Conservation (phyloP, 1,140 invertebrate genomes). For the Oncopodura yosiiana region DNA sequence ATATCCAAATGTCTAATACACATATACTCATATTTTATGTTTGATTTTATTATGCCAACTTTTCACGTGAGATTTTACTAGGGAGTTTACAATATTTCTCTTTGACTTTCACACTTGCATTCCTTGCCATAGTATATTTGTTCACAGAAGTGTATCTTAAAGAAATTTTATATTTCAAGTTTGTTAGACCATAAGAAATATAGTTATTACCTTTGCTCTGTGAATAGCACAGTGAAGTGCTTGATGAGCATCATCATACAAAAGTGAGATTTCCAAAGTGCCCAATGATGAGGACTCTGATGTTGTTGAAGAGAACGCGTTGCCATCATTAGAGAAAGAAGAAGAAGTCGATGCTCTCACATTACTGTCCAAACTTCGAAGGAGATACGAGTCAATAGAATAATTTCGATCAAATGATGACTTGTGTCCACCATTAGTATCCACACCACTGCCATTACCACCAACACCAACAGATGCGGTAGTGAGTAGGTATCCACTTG, state of each 20-base stretch:
- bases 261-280: conserved; percentile 59
- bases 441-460: neutral
- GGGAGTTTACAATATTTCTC: too few species aligned
- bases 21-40: too few species aligned
- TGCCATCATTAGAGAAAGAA: neutral
- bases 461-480: too few species aligned
- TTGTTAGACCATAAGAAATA: neutral
- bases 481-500: too few species aligned
- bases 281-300: conserved; percentile 36
- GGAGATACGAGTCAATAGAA: neutral
- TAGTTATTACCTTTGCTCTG: conserved; percentile 45
- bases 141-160: too few species aligned
- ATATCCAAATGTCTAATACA: too few species aligned
- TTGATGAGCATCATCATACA: conserved; percentile 63
- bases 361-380: conserved; percentile 27
- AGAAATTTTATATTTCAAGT: neutral
- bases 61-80: too few species aligned
- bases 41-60: too few species aligned
- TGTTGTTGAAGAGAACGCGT: neutral
- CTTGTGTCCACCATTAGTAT: neutral
- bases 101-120: too few species aligned
- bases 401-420: conserved; percentile 20
- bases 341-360: neutral
- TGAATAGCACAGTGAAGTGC: conserved; percentile 69
- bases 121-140: too few species aligned